phyloP scores from a whole-genome alignment of 2,797 vertebrate species.

The Poeciliopsis gracilis region DNA sequence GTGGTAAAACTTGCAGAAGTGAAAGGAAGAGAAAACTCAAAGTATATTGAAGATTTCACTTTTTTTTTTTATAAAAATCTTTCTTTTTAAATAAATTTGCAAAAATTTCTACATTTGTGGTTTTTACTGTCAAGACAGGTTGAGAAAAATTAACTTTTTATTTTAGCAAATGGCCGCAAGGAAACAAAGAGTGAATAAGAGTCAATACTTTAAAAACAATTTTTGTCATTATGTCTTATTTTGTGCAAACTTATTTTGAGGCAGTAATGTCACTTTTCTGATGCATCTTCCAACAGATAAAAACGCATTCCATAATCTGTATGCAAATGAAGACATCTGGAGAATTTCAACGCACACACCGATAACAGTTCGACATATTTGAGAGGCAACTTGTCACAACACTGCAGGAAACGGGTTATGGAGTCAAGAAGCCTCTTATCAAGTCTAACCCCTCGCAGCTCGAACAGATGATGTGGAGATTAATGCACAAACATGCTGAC shows the following conservation, averaged over 20 bases:
- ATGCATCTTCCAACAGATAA: constrained; percentile 3
- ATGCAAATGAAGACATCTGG: constrained; percentile 50
- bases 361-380: constrained; percentile 27
- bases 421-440: constrained; percentile 40
- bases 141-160: too few species aligned
- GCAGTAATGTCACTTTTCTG: neutral
- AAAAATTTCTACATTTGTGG: too few species aligned
- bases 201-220: neutral
- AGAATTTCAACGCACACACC: constrained; percentile 2
- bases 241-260: neutral
- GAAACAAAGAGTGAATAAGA: too few species aligned
- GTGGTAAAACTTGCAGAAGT: too few species aligned
- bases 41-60: too few species aligned
- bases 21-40: too few species aligned
- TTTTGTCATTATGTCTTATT: neutral
- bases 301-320: constrained; percentile 19
- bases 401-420: constrained; percentile 33
- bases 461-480: constrained; percentile 44
- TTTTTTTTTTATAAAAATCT: too few species aligned
- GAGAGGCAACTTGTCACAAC: constrained; percentile 40
- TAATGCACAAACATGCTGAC: constrained; percentile 56
- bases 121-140: too few species aligned
- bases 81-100: too few species aligned
- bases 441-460: constrained; percentile 37
- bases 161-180: too few species aligned